Conservation (phyloP, 1,140 invertebrate genomes). For the Meloidogyne exigua region DNA sequence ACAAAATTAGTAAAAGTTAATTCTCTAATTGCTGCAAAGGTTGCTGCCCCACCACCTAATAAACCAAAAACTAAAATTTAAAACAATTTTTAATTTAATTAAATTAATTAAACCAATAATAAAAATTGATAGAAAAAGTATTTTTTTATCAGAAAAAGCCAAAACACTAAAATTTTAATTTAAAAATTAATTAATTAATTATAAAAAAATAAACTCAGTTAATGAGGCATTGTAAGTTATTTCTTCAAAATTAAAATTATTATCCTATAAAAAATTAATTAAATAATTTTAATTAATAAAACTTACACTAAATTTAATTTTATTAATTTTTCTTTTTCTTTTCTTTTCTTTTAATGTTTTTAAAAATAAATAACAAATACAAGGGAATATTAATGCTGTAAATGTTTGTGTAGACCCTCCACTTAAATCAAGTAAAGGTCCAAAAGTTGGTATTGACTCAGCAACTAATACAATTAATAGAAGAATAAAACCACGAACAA, state of each 20-base stretch:
- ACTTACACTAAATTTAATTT: not conserved
- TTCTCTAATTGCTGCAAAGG: constrained; percentile 56
- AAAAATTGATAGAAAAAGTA: constrained; percentile 18
- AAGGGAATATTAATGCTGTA: constrained; percentile 64
- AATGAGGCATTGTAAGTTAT: not conserved
- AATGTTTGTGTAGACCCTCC: constrained; percentile 78
- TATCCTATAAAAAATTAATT: not conserved
- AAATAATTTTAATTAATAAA: not conserved
- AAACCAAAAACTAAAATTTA: constrained; percentile 49
- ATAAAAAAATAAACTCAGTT: not conserved
- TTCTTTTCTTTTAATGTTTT: constrained; percentile 45
- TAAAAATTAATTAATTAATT: constrained; percentile 5
- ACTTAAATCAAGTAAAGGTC: constrained; percentile 80
- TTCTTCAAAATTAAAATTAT: not conserved
- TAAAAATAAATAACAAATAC: constrained; percentile 58
- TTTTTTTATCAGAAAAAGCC: not conserved
- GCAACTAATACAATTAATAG: constrained; percentile 75
- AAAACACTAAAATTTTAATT: constrained; percentile 28
- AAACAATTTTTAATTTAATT: constrained; percentile 9
- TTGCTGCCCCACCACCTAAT: constrained; percentile 59
- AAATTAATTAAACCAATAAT: constrained; percentile 17
- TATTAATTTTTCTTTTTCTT: not conserved
- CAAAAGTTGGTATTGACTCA: constrained; percentile 80
- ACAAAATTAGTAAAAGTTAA: constrained; percentile 52
- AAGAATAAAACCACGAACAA: constrained; percentile 74